Base-by-base conservation (phyloP, 2,888 invertebrate genomes). In the Syrphus vitripennis region DNA sequence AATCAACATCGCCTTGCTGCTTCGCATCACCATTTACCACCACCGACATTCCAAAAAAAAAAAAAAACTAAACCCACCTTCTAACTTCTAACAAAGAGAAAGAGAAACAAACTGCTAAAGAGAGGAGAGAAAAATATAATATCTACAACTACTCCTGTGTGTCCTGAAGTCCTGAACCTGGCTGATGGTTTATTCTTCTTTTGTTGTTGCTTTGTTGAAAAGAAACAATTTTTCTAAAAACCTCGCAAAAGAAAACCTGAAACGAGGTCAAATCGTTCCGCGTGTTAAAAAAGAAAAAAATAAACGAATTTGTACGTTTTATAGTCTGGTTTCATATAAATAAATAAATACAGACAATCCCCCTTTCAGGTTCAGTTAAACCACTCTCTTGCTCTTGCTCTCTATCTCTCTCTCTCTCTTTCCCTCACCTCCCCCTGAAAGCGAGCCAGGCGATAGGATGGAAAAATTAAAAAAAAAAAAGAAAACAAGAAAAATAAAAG, bases 191-290 rank as follows among this genome's bases (percentile, higher is more conserved):
- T n/a, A n/a, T n/a, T n/a, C n/a, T n/a, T n/a, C n/a, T n/a, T n/a
- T n/a, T n/a, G n/a, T n/a, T 3, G 10, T 63, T 1, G 4, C 2
- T 34, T n/a, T 12, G 4, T 88, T 87, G 82, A 88, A 76, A 71
- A 69, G 69, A 61, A 63, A 29, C 31, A 88, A 82, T 59, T 88
- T 82, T 80, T 87, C 45, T 63, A 88, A 78, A 71, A 21, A 34
- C 14, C 59, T 83, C 81, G 69, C 80, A 87, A 83, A 88, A 88
- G 82, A 81, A 71, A 88, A 83, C 87, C 71, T 76, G 72, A 86
- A 86, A 86, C 78, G 77, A 82, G 86, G 86, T 86, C 86, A 86
- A 86, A 86, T 86, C 78, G 82, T 70, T 69, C 57, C 72, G 71
- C 77, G 77, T 61, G 69, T 67, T 50, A 63, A 42, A n/a, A n/a